Evolutionary conservation across 2,113 vertebrate species (phyloP).

Genomic region (Suncus etruscus): DNA sequence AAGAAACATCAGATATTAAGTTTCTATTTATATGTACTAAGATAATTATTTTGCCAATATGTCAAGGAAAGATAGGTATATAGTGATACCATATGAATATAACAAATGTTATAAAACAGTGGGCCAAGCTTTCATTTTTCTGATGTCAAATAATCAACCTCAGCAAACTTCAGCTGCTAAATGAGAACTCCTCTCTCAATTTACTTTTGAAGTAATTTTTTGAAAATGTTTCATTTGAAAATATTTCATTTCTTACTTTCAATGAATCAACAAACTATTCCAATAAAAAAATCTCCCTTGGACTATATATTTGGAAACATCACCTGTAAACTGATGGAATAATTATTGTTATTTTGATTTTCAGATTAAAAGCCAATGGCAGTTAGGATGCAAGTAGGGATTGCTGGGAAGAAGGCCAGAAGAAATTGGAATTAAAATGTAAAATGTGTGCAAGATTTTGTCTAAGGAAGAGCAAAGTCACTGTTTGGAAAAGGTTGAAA

Average conservation of each 20-base stretch:
- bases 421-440: slow-evolving; percentile 65
- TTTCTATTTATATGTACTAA: slow-evolving; percentile 16
- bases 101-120: slow-evolving; percentile 10
- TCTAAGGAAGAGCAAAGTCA: slow-evolving; percentile 68
- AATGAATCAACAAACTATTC: slow-evolving; percentile 45
- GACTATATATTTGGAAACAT: slow-evolving; percentile 63
- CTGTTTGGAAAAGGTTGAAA: slow-evolving; percentile 75
- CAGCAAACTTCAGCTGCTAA: slow-evolving; percentile 21
- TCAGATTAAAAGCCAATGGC: slow-evolving; percentile 57
- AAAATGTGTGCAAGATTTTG: slow-evolving; percentile 64
- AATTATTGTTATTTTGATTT: slow-evolving; percentile 75
- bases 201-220: slow-evolving; percentile 19
- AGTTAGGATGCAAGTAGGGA: slow-evolving; percentile 51
- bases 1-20: slow-evolving; percentile 46
- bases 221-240: slow-evolving; percentile 31
- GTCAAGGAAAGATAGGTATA: slow-evolving; percentile 33
- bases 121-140: slow-evolving; percentile 27
- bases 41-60: slow-evolving; percentile 4
- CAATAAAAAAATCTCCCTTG: neutral
- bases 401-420: slow-evolving; percentile 58
- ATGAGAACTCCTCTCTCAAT: neutral
- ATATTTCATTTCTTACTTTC: slow-evolving; percentile 41
- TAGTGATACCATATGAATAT: neutral
- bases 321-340: slow-evolving; percentile 59
- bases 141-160: slow-evolving; percentile 12